Evolutionary conservation across 2,113 vertebrate species (phyloP).

Genomic region (Rousettus leschenaultii): DNA sequence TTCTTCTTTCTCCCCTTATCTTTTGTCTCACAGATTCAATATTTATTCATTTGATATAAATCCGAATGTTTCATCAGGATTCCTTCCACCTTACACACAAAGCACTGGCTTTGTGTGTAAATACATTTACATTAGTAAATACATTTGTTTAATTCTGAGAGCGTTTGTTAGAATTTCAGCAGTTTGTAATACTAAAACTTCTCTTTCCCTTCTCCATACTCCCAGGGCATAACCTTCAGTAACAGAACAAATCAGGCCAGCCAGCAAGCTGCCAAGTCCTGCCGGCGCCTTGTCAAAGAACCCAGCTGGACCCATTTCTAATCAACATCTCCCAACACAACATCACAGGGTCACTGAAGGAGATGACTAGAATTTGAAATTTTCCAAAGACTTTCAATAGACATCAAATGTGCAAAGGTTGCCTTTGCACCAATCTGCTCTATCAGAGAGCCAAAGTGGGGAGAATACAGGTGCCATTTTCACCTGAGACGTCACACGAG

Average conservation of each 20-base stretch:
- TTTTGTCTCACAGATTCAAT: not conserved
- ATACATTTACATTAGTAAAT: not conserved
- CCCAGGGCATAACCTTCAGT: conserved; percentile 73
- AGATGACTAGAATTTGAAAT: conserved; percentile 59
- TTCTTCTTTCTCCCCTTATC: not conserved
- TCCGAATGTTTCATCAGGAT: not conserved
- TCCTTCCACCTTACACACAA: not conserved
- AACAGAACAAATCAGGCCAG: conserved; percentile 65
- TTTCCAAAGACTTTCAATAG: conserved; percentile 60
- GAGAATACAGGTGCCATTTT: conserved; percentile 43
- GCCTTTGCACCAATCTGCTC: conserved; percentile 25
- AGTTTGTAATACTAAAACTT: conserved; percentile 51
- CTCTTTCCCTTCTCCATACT: conserved; percentile 55
- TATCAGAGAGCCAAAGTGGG: not conserved
- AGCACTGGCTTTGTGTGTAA: too few species aligned
- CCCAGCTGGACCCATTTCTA: conserved; percentile 52
- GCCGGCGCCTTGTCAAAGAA: conserved; percentile 48
- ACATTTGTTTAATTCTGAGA: not conserved
- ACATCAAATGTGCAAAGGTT: conserved; percentile 12
- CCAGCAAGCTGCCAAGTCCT: conserved; percentile 52
- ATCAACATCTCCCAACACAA: not conserved
- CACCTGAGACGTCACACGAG: not conserved
- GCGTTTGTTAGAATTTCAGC: not conserved
- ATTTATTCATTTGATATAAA: not conserved
- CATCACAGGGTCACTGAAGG: conserved; percentile 35